Evolutionary conservation across 2,797 vertebrate species (phyloP).

Genomic region (Manis javanica): DNA sequence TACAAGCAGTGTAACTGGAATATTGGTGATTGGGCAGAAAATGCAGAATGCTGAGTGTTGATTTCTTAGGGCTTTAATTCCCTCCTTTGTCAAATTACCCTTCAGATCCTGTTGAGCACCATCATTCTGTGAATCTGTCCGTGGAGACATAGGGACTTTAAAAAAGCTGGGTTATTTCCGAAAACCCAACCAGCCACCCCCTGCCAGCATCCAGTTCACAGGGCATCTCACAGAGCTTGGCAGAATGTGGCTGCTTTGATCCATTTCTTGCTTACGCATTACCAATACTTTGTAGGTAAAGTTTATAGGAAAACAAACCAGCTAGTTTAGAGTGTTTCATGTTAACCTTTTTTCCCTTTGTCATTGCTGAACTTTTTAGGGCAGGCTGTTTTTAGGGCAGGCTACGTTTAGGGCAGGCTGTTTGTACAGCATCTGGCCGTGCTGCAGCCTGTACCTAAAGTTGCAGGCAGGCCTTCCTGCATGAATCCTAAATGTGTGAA

Average conservation of each 20-base stretch:
- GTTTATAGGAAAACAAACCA: neutral
- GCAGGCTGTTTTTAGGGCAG: neutral
- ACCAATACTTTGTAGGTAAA: neutral
- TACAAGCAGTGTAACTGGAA: neutral
- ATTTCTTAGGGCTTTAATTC: neutral
- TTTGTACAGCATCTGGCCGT: neutral
- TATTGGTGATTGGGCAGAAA: neutral
- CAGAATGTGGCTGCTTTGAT: neutral
- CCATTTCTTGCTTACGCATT: neutral
- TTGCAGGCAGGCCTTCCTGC: constrained; percentile 20
- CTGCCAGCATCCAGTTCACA: neutral
- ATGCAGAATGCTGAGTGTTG: neutral
- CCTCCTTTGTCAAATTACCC: constrained; percentile 21
- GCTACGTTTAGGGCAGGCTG: neutral
- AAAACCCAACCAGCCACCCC: neutral
- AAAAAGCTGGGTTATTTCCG: neutral
- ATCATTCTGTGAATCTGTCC: neutral
- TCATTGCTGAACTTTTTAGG: neutral
- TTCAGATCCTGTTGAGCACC: neutral
- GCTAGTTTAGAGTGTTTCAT: neutral
- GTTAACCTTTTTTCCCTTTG: neutral
- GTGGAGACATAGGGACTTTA: neutral
- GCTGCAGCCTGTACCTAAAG: neutral
- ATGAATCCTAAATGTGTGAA: neutral
- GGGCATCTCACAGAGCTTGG: neutral